phyloP scores from a whole-genome alignment of 2,113 vertebrate genomes.

The Aythya baeri region DNA sequence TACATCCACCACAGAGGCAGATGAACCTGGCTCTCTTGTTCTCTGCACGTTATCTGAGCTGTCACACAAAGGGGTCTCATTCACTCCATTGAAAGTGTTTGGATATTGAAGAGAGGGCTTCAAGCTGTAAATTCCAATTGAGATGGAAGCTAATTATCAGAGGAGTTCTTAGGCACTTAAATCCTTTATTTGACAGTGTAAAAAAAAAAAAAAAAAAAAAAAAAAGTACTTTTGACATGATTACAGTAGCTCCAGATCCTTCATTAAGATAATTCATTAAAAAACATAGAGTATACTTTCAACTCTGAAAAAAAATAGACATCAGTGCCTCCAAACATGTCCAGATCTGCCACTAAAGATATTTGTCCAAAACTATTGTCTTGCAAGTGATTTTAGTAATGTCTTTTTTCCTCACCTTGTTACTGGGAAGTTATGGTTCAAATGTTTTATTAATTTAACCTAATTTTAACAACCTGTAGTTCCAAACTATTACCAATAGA shows the following conservation, averaged over 20 bases:
- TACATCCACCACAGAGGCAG: too few relatives aligned
- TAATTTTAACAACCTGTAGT: neutral
- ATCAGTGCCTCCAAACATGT: neutral
- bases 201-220: neutral
- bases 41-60: neutral
- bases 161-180: neutral
- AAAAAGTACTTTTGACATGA: neutral
- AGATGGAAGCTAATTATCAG: neutral
- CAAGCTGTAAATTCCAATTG: neutral
- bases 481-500: constrained; percentile 22
- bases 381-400: neutral
- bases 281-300: neutral
- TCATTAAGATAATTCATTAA: neutral
- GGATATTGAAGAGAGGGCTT: neutral
- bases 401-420: neutral
- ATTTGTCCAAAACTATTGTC: neutral
- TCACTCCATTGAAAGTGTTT: neutral
- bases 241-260: neutral
- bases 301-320: neutral
- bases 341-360: neutral
- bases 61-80: neutral
- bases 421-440: neutral
- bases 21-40: too few relatives aligned
- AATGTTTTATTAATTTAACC: neutral
- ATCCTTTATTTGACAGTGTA: neutral